Percentiles rank a stretch among this genome's conserved stretches.
phyloP scores from a whole-genome alignment of 2,797 vertebrate genomes.

The Botia kubotai region DNA sequence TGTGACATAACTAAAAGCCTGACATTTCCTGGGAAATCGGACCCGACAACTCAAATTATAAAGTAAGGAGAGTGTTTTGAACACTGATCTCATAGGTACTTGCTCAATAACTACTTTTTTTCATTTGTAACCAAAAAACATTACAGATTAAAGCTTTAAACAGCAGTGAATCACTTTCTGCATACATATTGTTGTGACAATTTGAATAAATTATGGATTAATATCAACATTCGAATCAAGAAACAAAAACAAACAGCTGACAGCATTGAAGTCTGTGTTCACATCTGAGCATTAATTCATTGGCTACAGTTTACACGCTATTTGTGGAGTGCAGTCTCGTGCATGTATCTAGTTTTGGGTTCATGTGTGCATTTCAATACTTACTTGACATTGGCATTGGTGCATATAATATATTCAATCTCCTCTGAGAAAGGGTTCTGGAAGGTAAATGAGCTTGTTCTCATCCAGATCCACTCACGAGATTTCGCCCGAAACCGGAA shows the following conservation, averaged over 20 bases:
- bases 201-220: not conserved
- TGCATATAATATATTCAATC: slow-evolving; percentile 99
- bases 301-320: not conserved
- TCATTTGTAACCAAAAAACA: too few species aligned
- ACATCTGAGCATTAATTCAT: not conserved
- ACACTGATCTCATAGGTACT: too few species aligned
- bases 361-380: slow-evolving; percentile 62
- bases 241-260: not conserved
- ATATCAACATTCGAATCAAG: not conserved
- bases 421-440: slow-evolving; percentile 99
- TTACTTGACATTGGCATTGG: slow-evolving; percentile 97
- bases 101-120: too few species aligned
- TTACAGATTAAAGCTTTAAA: not conserved
- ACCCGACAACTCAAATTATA: too few species aligned
- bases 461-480: slow-evolving; percentile 95
- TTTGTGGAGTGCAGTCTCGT: not conserved
- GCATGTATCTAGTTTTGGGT: not conserved
- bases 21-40: too few species aligned
- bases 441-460: slow-evolving; percentile 98
- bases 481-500: slow-evolving; percentile 93
- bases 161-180: not conserved
- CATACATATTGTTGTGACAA: not conserved
- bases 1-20: too few species aligned
- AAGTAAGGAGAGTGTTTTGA: too few species aligned
- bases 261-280: slow-evolving; percentile 7